phyloP scores from a whole-genome alignment of 2,113 vertebrate species.

The Rhinolophus sinicus region DNA sequence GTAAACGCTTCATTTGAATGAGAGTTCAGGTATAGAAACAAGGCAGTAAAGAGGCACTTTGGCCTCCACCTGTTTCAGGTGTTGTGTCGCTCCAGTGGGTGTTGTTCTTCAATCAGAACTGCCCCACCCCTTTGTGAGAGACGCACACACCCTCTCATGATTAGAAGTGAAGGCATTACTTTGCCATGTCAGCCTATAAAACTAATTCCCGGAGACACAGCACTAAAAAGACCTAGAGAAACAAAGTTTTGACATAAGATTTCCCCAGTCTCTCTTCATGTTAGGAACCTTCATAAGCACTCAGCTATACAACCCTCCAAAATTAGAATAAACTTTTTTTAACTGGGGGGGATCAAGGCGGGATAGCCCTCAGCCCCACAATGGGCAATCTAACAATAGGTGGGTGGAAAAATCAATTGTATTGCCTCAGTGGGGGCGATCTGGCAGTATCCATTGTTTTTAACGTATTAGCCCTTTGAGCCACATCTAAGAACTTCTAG shows the following conservation, averaged over 20 bases:
- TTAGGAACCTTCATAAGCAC: not conserved
- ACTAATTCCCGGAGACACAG: conserved; percentile 16
- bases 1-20: not conserved
- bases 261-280: not conserved
- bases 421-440: not conserved
- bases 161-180: not conserved
- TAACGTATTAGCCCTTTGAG: not conserved
- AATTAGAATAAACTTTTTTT: not conserved
- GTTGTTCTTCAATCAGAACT: not conserved
- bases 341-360: not conserved
- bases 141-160: not conserved
- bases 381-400: not conserved
- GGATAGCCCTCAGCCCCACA: not conserved
- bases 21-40: not conserved
- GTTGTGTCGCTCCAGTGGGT: not conserved
- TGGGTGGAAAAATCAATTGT: not conserved
- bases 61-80: not conserved
- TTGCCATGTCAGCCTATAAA: not conserved
- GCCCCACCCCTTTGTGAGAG: not conserved
- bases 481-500: not conserved
- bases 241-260: not conserved
- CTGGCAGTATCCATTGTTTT: not conserved
- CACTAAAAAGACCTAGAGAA: conserved; percentile 5
- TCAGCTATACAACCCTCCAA: not conserved
- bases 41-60: not conserved